Base-by-base conservation (phyloP, 2,888 invertebrate genomes). In the Acronicta alni region DNA sequence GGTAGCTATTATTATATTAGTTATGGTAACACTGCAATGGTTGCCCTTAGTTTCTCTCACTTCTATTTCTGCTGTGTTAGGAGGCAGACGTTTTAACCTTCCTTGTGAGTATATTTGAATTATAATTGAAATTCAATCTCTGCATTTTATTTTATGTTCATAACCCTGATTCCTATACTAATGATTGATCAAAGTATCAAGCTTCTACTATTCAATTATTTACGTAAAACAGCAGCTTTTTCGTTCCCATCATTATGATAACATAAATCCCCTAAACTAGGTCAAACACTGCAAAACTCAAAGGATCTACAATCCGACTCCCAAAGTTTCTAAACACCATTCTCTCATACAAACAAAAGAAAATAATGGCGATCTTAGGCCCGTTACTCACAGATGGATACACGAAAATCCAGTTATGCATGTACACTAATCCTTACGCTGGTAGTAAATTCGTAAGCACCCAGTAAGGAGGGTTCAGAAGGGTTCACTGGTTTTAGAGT, bases 391-490 rank as follows among this genome's bases (percentile, higher is more conserved):
- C 57, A 60, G 60, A 58, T 48, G 56, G 59, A 69, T 67, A 51
- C 41, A 35, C 42, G 65, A 71, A 65, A 75, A 74, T 67, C 74
- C 66, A 45, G 68, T 73, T 65, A 76, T 57, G 56, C 59, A 57
- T 65, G 70, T 60, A 55, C 57, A 35, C 77, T 77, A 73, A 77
- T 76, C 71, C 70, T 55, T 46, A 43, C 49, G 20, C 44, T 35
- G 57, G 70, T 65, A 59, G 52, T 76, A 62, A 75, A 73, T 71
- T 58, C 61, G 65, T 67, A 59, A 70, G 62, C 51, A 60, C 39
- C 43, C 14, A 57, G 57, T 58, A 63, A 67, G 67, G 62, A 73
- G 57, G 73, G 56, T 61, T 54, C 54, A 48, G 51, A 73, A 66
- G 62, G 77, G 70, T 62, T 54, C 20, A 5, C 23, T 38, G 18